These are phyloP conservation scores for Micromussa lordhowensis DNA, from an alignment of 92 coral and sea anemone species.

Conservation along the genomic window DNA sequence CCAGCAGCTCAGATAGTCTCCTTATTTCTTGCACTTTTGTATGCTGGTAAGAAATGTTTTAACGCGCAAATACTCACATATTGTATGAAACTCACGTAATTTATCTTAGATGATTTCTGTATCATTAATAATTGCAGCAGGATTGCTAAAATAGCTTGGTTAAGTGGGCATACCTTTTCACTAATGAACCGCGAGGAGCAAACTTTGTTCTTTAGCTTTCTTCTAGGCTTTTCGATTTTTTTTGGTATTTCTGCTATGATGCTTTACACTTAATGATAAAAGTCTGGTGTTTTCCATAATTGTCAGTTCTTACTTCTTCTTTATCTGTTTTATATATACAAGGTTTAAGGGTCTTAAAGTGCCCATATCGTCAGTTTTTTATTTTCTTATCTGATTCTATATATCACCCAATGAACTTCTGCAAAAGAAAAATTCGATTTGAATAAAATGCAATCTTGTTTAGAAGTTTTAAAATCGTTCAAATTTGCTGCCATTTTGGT, in stretches of 20 bases:
- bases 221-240: neutral
- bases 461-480: no score
- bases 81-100: neutral
- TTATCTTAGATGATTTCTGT: neutral
- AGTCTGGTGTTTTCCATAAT: neutral
- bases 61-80: neutral
- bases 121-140: neutral
- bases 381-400: no score
- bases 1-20: conserved; percentile 5
- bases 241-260: neutral
- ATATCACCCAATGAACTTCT: no score
- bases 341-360: no score
- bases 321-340: neutral
- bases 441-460: no score
- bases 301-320: neutral
- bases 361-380: no score
- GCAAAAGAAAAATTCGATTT: no score
- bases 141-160: neutral
- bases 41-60: conserved; percentile 13
- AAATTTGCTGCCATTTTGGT: no score
- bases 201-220: neutral
- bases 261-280: neutral
- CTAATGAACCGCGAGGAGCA: neutral
- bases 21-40: conserved; percentile 22
- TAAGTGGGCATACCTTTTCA: neutral